Evolutionary conservation across 2,797 vertebrate species (phyloP).

Genomic region (Falco novaeseelandiae): DNA sequence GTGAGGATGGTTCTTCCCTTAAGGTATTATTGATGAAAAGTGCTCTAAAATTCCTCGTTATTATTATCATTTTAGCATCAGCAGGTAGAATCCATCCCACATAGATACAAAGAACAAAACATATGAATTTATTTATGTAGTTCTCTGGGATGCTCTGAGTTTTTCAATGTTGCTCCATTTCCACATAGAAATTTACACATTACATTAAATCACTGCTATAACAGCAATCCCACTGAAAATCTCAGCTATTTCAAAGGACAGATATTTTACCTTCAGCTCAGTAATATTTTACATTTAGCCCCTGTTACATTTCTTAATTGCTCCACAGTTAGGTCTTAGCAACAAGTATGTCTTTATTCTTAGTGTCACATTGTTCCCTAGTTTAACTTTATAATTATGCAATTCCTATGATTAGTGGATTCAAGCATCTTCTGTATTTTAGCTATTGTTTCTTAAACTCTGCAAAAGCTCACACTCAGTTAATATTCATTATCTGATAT

Average conservation of each 20-base stretch:
- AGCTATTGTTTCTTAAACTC: background rate
- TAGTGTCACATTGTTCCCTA: background rate
- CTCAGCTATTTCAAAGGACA: background rate
- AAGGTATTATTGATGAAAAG: background rate
- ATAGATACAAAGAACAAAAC: background rate
- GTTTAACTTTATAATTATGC: background rate
- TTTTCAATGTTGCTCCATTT: background rate
- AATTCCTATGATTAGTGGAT: background rate
- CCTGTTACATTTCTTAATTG: background rate
- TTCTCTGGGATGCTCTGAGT: background rate
- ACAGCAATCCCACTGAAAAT: background rate
- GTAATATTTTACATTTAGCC: background rate
- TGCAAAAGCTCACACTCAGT: background rate
- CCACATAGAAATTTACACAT: background rate
- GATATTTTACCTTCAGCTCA: background rate
- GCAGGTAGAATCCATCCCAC: background rate
- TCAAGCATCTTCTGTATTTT: background rate
- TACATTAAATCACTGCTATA: background rate
- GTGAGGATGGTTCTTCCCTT: background rate
- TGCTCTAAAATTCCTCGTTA: background rate
- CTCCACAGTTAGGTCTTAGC: background rate
- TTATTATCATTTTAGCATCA: background rate
- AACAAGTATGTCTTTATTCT: background rate
- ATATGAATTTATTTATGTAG: background rate
- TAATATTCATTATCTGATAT: background rate